A percentile compares a stretch with the other conserved stretches of the same genome.
Evolutionary conservation across 2,113 vertebrate species (phyloP).

Genomic region (Myocastor coypus): DNA sequence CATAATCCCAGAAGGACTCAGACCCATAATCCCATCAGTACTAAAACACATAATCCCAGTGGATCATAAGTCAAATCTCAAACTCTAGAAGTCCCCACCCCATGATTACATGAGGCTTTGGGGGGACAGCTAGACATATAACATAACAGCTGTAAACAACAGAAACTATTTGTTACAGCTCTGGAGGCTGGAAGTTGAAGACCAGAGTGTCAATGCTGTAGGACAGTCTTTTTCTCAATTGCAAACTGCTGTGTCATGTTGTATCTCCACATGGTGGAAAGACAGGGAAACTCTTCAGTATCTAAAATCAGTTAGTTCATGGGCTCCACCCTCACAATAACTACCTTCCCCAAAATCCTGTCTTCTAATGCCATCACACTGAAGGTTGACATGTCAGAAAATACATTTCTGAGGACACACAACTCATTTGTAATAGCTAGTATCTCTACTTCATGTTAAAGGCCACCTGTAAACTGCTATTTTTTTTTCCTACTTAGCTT

Average conservation of each 20-base stretch:
- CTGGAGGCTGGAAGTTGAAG: background rate
- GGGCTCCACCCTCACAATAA: too few relatives aligned
- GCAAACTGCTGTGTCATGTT: background rate
- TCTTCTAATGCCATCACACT: background rate
- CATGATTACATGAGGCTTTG: too few relatives aligned
- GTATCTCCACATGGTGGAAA: background rate
- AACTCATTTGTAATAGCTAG: background rate
- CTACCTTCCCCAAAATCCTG: background rate
- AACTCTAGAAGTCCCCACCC: too few relatives aligned
- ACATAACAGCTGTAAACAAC: too few relatives aligned
- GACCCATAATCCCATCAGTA: too few relatives aligned
- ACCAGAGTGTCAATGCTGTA: background rate
- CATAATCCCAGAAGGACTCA: too few relatives aligned
- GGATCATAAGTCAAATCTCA: too few relatives aligned
- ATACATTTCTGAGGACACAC: background rate
- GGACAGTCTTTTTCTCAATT: background rate
- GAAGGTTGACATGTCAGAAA: background rate
- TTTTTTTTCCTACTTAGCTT: constrained; percentile 41
- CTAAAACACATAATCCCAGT: too few relatives aligned
- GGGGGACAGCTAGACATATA: too few relatives aligned
- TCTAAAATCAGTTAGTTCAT: background rate
- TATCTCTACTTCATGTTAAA: background rate
- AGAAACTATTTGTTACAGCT: background rate
- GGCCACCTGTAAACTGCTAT: background rate
- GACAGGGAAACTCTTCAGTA: background rate